Conservation (phyloP, 2,888 invertebrate genomes). For the Eupithecia dodoneata region DNA sequence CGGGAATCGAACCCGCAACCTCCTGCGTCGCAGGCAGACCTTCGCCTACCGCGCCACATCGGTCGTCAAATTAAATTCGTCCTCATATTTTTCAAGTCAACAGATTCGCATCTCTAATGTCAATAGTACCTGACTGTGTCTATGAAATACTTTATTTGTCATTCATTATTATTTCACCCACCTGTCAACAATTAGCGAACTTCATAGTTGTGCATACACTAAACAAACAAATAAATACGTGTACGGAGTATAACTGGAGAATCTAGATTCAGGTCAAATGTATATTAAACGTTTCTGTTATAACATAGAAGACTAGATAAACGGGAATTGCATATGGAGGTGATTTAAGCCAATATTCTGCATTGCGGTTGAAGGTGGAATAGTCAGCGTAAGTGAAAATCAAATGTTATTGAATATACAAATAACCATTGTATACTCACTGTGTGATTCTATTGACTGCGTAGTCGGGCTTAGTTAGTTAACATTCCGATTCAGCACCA, state of each 20-base stretch:
- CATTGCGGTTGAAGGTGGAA: neutral
- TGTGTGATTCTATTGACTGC: neutral
- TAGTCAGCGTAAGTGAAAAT: neutral
- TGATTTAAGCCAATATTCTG: neutral
- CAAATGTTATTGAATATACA: neutral
- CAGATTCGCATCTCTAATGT: too few species aligned
- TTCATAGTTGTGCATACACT: too few species aligned
- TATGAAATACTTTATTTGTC: too few species aligned
- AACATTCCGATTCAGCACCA: neutral
- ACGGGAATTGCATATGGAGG: neutral
- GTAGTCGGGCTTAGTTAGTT: neutral
- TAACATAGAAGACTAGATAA: neutral
- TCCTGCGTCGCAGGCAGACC: too few species aligned
- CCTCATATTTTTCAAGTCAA: too few species aligned
- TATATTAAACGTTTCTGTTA: neutral
- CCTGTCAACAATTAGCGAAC: too few species aligned
- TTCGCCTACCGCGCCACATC: too few species aligned
- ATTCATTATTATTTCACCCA: too few species aligned
- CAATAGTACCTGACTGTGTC: too few species aligned
- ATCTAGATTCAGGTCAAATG: neutral
- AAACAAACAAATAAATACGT: too few species aligned
- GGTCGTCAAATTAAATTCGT: too few species aligned
- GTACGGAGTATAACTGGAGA: neutral
- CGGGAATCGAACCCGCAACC: too few species aligned
- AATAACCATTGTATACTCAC: neutral